These are phyloP conservation scores for Pycnomerus fuliginosus DNA, from an alignment of 2,888 invertebrate species.

Conservation along the genomic window DNA sequence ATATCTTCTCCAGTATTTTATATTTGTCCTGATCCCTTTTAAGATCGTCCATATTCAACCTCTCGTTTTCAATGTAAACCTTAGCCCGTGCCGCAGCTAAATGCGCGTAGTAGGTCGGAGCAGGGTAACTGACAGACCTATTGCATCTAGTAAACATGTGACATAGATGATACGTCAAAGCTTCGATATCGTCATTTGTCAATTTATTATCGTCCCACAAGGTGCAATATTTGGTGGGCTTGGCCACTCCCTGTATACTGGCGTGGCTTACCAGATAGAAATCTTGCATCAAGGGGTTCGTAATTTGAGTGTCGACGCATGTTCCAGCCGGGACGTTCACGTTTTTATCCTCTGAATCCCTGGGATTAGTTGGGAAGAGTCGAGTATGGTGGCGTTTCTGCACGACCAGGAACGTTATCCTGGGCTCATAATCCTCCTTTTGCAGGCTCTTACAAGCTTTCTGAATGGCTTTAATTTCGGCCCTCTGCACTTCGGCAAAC, in stretches of 20 bases:
- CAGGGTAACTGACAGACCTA: constrained; percentile 81
- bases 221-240: constrained; percentile 84
- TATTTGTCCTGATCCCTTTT: constrained; percentile 55
- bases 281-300: constrained; percentile 83
- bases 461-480: constrained; percentile 66
- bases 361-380: constrained; percentile 52
- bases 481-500: constrained; percentile 66
- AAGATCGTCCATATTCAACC: constrained; percentile 54
- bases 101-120: constrained; percentile 86
- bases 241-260: constrained; percentile 77
- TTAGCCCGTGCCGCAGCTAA: constrained; percentile 75
- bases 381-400: constrained; percentile 97
- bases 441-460: constrained; percentile 62
- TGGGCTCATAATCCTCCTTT: constrained; percentile 64
- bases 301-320: constrained; percentile 76
- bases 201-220: constrained; percentile 77
- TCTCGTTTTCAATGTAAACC: constrained; percentile 50
- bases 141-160: constrained; percentile 84
- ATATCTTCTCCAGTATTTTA: constrained; percentile 57
- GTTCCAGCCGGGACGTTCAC: constrained; percentile 62
- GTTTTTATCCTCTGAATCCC: constrained; percentile 59
- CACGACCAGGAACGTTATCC: constrained; percentile 88
- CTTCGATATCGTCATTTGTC: constrained; percentile 72
- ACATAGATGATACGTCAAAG: constrained; percentile 78
- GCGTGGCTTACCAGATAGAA: constrained; percentile 77